Evolutionary conservation across 2,113 vertebrate species (phyloP).

Genomic region (Tenrec ecaudatus): DNA sequence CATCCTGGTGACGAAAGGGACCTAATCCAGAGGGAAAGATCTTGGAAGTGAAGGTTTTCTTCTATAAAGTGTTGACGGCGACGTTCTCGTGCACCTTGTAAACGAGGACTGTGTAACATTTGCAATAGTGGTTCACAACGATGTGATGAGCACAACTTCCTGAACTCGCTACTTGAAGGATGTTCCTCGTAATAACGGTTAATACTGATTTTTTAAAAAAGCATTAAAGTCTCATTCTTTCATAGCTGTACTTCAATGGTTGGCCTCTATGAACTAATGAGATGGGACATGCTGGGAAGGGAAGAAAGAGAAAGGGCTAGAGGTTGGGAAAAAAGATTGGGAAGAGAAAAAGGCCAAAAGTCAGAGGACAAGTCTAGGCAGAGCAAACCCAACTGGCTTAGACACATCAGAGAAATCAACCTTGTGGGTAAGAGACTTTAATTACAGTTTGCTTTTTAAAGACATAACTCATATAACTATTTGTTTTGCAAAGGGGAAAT

Average conservation of each 20-base stretch:
- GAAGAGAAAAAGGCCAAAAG: neutral
- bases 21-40: neutral
- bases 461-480: constrained; percentile 57
- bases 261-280: neutral
- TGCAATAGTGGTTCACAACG: neutral
- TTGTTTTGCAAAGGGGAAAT: constrained; percentile 47
- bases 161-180: neutral
- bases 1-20: constrained; percentile 33
- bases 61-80: neutral
- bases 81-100: neutral
- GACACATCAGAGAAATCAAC: constrained; percentile 62
- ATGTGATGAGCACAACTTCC: neutral
- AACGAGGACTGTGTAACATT: neutral
- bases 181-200: neutral
- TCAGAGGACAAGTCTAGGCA: constrained; percentile 63
- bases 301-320: neutral
- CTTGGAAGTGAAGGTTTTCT: neutral
- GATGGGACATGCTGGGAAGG: neutral
- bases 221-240: neutral
- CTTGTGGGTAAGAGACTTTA: constrained; percentile 46
- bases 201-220: constrained; percentile 14
- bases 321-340: neutral
- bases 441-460: constrained; percentile 70
- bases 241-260: neutral
- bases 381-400: constrained; percentile 25